Conservation (phyloP, 1,140 invertebrate species). For the Drosophila punjabiensis region DNA sequence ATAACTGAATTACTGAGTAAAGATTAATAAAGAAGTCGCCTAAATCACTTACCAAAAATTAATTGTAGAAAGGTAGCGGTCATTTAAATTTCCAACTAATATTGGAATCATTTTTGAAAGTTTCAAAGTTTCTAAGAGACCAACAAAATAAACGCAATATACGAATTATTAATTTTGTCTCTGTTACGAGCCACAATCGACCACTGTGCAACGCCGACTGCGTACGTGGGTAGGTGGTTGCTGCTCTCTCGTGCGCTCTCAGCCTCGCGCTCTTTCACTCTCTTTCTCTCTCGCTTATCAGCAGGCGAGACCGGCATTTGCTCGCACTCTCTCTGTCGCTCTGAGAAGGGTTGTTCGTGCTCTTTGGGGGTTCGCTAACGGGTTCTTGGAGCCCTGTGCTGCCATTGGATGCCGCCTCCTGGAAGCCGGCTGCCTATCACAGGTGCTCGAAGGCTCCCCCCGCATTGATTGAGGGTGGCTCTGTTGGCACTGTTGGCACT, state of each 20-base stretch:
- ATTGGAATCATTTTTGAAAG: background rate
- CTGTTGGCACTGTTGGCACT: conserved; percentile 25
- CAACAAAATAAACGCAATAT: background rate
- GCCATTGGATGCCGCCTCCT: conserved; percentile 65
- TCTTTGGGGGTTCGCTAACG: conserved; percentile 47
- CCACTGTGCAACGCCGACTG: conserved; percentile 26
- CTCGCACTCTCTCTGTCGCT: conserved; percentile 20
- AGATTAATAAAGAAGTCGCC: background rate
- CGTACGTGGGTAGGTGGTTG: conserved; percentile 40
- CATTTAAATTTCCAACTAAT: background rate
- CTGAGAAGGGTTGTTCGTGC: conserved; percentile 70
- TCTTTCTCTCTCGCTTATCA: conserved; percentile 31
- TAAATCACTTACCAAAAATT: background rate
- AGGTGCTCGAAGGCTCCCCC: conserved; percentile 54
- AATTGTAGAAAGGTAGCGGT: background rate
- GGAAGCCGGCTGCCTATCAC: conserved; percentile 70
- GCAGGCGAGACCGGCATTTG: conserved; percentile 53
- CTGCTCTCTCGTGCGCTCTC: conserved; percentile 40
- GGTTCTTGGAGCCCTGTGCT: conserved; percentile 51
- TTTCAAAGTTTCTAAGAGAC: background rate
- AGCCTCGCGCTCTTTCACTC: conserved; percentile 31
- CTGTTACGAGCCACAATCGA: too few species aligned
- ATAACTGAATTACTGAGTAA: background rate
- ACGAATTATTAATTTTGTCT: background rate
- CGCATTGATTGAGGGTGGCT: conserved; percentile 32